Evolutionary conservation across 1,140 invertebrate genomes (phyloP), one percentile per base, ranked within the genome.

Genomic region (Ceratina australensis): DNA sequence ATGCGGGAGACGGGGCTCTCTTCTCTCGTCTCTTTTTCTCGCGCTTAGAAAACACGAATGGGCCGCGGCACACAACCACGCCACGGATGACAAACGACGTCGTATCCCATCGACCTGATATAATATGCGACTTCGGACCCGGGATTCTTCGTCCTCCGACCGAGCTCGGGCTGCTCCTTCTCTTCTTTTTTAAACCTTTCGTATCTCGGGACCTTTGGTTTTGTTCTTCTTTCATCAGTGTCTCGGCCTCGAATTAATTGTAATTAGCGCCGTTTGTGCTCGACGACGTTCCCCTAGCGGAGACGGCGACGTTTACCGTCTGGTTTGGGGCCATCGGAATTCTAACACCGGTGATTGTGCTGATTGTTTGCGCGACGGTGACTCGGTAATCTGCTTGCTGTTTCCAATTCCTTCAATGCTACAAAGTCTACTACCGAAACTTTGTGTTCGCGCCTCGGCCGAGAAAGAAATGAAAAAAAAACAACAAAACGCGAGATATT

Each of bases 71-170:
- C 33, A 42, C 81, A 85, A 87, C 81, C 88, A 81, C 79, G 61
- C 84, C 74, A 50, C 79, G 81, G 82, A 88, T 89, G 87, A 88
- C 87, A 88, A 88, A 89, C 86, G 88, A 88, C 83, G 79, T 49
- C 60, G 76, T 84, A 78, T 79, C 75, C 82, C 81, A 84, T 85
- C 79, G 78, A 71, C 81, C 81, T 77, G 76, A 87, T 78, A 87
- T 81, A 85, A 85, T 85, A 85, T 85, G 79, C 82, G 65, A 83
- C 82, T 83, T 83, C 68, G 76, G n/a, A n/a, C 79, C 76, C 75
- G 71, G 65, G 79, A 81, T 78, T 63, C 74, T 56, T 77, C 63
- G 80, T 75, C 75, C 69, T 65, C 22, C 61, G 66, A 20, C 54
- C 7, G n/a, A 20, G 1, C 24, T 57, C 68, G 18, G 52, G 12